Conservation (phyloP, 2,888 invertebrate genomes). For the Parnassius orleans region DNA sequence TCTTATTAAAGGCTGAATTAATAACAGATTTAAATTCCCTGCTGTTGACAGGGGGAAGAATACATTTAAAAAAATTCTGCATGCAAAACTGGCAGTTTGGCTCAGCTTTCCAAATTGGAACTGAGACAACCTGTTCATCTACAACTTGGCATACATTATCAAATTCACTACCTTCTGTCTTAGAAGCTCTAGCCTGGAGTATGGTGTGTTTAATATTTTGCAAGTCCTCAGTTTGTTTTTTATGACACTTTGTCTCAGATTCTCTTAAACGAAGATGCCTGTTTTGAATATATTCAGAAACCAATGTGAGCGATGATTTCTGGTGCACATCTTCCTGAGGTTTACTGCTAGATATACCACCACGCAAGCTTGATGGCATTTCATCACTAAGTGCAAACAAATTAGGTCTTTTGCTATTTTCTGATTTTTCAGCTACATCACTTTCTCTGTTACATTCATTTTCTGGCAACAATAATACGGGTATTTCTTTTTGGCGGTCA, state of each 20-base stretch:
- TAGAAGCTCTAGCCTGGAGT: slow-evolving; percentile 52
- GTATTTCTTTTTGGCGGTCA: slow-evolving; percentile 59
- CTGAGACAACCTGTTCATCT: slow-evolving; percentile 62
- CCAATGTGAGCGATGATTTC: slow-evolving; percentile 59
- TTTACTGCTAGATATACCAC: slow-evolving; percentile 39
- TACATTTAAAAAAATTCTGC: slow-evolving; percentile 24
- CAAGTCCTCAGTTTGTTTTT: slow-evolving; percentile 53
- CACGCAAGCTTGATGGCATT: slow-evolving; percentile 67
- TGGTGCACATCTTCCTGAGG: slow-evolving; percentile 39
- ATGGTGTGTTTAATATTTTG: slow-evolving; percentile 65
- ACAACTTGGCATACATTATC: slow-evolving; percentile 60
- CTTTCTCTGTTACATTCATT: slow-evolving; percentile 51
- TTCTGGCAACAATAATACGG: slow-evolving; percentile 50
- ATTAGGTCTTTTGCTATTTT: slow-evolving; percentile 53
- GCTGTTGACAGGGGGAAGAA: slow-evolving; percentile 26
- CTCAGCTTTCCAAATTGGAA: slow-evolving; percentile 63
- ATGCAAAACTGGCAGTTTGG: slow-evolving; percentile 43
- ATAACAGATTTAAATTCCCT: slow-evolving; percentile 39
- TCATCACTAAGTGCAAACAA: slow-evolving; percentile 72
- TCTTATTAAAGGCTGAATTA: slow-evolving; percentile 47
- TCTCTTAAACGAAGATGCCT: slow-evolving; percentile 62
- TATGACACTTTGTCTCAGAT: slow-evolving; percentile 39
- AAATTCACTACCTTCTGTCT: slow-evolving; percentile 56
- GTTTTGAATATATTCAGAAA: slow-evolving; percentile 67
- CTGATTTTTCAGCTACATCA: slow-evolving; percentile 45